Base-by-base conservation (phyloP, 1,140 invertebrate genomes). In the Leptopilina boulardi region DNA sequence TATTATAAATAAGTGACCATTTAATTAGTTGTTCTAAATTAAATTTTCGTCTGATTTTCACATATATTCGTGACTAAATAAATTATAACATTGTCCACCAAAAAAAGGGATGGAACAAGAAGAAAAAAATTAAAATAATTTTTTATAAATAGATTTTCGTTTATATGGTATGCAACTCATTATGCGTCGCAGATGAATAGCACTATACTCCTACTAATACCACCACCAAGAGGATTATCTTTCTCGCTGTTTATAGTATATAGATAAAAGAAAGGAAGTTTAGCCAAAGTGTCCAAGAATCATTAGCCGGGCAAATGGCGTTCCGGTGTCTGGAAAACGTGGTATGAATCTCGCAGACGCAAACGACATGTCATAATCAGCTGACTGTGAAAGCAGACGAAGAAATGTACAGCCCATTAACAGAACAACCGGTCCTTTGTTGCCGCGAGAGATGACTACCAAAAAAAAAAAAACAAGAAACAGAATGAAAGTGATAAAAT, bases 361-460 rank as follows among this genome's bases (percentile, higher is more conserved):
- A 84, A 86, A 84, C 83, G 86, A 89, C 88, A 86, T 89, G 88
- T 90, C 88, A 90, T 89, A 91, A 91, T 90, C 89, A 90, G 89
- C 89, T 89, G 86, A 85, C 87, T 87, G 88, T 89, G 88, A 88
- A 89, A 88, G 87, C 87, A 85, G 87, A 90, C 88, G 79, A 81
- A 86, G 88, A 89, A 89, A 89, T 86, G 87, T 84, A 83, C 79
- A 86, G 86, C 82, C 89, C 86, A 91, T 91, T 91, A 91, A 84
- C 77, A 84, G 84, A 87, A 90, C 89, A 89, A 89, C 88, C 83
- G 71, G 83, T 82, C 87, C 83, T 85, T 84, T 89, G 87, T 89
- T 82, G 59, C 75, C 78, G 79, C 82, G 84, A 83, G 85, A 82
- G 85, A 76, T 70, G 81, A 51, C n/a, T n/a, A 66, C 4, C 8